A percentile compares a stretch with the other conserved stretches of the same genome.
Conservation (phyloP, 2,888 invertebrate species). For the Mystacides longicornis region DNA sequence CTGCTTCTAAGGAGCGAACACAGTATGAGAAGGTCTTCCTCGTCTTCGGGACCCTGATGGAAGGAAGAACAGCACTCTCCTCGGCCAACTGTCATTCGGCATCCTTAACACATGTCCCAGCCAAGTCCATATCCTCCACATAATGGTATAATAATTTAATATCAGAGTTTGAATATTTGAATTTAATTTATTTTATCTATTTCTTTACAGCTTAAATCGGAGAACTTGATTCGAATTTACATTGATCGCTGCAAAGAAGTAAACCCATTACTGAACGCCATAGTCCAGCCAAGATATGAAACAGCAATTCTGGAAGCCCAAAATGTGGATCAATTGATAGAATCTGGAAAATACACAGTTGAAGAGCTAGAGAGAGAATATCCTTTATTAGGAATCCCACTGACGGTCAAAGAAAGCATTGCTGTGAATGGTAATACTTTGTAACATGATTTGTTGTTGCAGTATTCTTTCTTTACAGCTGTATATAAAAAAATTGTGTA, state of each 20-base stretch:
- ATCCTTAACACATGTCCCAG: no score
- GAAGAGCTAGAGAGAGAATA: constrained; percentile 58
- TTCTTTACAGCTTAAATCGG: constrained; percentile 63
- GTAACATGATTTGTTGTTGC: no score
- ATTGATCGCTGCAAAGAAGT: constrained; percentile 71
- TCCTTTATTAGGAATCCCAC: constrained; percentile 75
- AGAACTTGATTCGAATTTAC: constrained; percentile 62
- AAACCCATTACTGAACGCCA: constrained; percentile 70
- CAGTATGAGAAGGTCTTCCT: no score
- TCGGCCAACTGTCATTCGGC: no score
- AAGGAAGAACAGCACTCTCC: no score
- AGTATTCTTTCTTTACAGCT: neutral
- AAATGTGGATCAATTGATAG: constrained; percentile 61
- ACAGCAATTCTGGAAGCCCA: constrained; percentile 69
- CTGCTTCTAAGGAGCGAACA: no score
- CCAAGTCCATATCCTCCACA: no score
- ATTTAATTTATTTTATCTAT: no score
- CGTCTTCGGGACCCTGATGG: no score
- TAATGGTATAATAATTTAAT: no score
- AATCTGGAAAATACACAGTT: constrained; percentile 46
- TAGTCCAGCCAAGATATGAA: constrained; percentile 71
- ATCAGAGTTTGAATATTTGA: no score
- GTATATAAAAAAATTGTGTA: neutral
- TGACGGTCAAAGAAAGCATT: constrained; percentile 79
- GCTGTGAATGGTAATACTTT: constrained; percentile 68